A percentile compares a stretch with the other conserved stretches of the same genome.
These are phyloP conservation scores for Lutraria rhynchaena DNA, from an alignment of 1,140 invertebrate genomes.

Conservation along the genomic window DNA sequence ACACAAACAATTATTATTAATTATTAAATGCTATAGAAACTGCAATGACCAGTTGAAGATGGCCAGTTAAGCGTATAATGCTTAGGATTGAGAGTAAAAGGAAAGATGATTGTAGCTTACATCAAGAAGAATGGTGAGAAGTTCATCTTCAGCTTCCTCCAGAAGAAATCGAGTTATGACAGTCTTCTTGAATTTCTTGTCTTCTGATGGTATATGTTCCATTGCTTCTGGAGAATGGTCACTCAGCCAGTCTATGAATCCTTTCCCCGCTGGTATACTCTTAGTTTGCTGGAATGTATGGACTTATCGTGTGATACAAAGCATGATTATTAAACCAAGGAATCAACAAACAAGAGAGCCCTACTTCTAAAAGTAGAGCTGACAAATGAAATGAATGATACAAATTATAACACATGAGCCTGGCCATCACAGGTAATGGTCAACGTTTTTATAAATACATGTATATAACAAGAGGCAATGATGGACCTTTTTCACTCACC, in stretches of 20 bases:
- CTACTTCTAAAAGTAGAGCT: too few relatives aligned
- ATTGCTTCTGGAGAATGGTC: slow-evolving; percentile 33
- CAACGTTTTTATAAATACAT: too few relatives aligned
- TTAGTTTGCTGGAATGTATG: slow-evolving; percentile 29
- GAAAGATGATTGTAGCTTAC: slow-evolving; percentile 1
- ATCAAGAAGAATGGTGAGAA: slow-evolving; percentile 3
- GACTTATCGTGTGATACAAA: too few relatives aligned
- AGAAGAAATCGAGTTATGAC: slow-evolving; percentile 35
- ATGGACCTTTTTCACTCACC: too few relatives aligned
- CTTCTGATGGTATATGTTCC: slow-evolving; percentile 44
- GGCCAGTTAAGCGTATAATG: background rate
- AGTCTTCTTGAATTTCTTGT: slow-evolving; percentile 50
- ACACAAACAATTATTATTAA: too few relatives aligned
- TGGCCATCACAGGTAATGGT: too few relatives aligned
- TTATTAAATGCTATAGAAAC: too few relatives aligned
- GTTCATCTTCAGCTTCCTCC: slow-evolving; percentile 45
- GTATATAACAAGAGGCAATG: too few relatives aligned
- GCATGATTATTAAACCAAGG: too few relatives aligned
- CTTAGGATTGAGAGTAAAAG: background rate
- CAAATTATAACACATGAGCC: too few relatives aligned
- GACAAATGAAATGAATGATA: too few relatives aligned
- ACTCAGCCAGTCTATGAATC: slow-evolving; percentile 42
- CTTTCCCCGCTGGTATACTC: slow-evolving; percentile 20
- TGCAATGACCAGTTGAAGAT: background rate
- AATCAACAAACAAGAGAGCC: too few relatives aligned